Evolutionary conservation across 2,113 vertebrate species (phyloP).

Genomic region (Varanus komodoensis): DNA sequence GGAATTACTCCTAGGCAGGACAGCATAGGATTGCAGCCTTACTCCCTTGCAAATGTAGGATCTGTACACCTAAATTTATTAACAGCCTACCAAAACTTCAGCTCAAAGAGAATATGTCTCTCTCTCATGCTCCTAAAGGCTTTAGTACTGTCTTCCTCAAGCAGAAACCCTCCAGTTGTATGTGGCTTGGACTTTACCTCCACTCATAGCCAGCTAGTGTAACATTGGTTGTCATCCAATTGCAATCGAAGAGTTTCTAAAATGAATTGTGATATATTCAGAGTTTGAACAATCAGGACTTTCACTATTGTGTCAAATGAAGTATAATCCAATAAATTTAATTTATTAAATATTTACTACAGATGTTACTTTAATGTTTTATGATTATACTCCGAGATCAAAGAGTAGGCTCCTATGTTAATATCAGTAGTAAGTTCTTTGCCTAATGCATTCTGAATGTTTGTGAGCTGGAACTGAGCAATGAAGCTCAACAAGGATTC

Average conservation of each 20-base stretch:
- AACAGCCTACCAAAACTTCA: constrained; percentile 15
- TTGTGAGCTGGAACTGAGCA: not conserved
- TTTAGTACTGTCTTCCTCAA: no score
- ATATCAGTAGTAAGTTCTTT: not conserved
- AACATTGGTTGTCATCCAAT: not conserved
- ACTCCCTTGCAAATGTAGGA: not conserved
- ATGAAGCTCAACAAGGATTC: not conserved
- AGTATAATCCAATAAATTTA: not conserved
- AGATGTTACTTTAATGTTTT: not conserved
- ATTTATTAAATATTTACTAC: not conserved
- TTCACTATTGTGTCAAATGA: not conserved
- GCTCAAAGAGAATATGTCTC: not conserved
- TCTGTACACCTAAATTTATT: constrained; percentile 9
- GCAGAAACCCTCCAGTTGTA: no score
- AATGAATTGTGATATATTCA: not conserved
- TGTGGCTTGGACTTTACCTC: no score
- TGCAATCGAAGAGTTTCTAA: not conserved
- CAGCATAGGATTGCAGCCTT: not conserved
- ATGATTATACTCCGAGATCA: constrained; percentile 15
- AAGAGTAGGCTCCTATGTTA: constrained; percentile 8
- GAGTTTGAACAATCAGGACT: not conserved
- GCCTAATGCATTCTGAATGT: constrained; percentile 42
- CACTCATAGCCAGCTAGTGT: not conserved
- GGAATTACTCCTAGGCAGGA: not conserved
- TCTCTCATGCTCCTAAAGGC: not conserved